Base-by-base conservation (phyloP, 2,888 invertebrate genomes). In the Xestia sexstrigata region DNA sequence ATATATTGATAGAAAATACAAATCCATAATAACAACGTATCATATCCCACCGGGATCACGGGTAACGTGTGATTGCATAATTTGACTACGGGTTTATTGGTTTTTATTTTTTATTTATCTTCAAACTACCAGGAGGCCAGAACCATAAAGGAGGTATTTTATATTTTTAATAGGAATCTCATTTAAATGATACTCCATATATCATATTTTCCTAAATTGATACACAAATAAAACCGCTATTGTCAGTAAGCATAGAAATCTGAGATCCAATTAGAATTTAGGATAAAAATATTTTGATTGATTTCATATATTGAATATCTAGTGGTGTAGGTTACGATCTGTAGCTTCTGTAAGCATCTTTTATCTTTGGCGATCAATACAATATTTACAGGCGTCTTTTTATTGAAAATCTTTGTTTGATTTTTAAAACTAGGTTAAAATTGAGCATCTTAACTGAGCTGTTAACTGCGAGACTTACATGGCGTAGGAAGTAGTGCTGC, bases 271-370 rank as follows among this genome's bases (percentile, higher is more conserved):
- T n/a, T 42, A 65, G 39, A 42, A 65, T n/a, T 13, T 39, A 4
- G 7, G 0, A 65, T 65, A 15, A n/a, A 35, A 42, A 42, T 65
- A n/a, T 42, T 42, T 42, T 42, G 42, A n/a, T 15, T 42, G 65
- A 42, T 65, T 65, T 65, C 65, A n/a, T 15, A 42, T n/a, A n/a
- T 65, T 65, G n/a, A n/a, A 42, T 65, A 42, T 65, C 65, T 65
- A 65, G 7, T 42, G 15, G 42, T 42, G n/a, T 42, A 15, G n/a
- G 13, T 63, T 63, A 42, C 23, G 23, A 23, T 39, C 23, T 39
- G 23, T 23, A 6, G 11, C 23, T 26, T 60, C 8, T 60, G 17
- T 39, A 4, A 13, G 3, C 42, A n/a, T 15, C 8, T 65, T 42
- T 42, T n/a, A 3, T n/a, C 39, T n/a, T 42, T 35, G 20, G 23